These are phyloP conservation scores for Heterotilapia buettikoferi DNA, from an alignment of 2,113 vertebrate species.

Conservation along the genomic window DNA sequence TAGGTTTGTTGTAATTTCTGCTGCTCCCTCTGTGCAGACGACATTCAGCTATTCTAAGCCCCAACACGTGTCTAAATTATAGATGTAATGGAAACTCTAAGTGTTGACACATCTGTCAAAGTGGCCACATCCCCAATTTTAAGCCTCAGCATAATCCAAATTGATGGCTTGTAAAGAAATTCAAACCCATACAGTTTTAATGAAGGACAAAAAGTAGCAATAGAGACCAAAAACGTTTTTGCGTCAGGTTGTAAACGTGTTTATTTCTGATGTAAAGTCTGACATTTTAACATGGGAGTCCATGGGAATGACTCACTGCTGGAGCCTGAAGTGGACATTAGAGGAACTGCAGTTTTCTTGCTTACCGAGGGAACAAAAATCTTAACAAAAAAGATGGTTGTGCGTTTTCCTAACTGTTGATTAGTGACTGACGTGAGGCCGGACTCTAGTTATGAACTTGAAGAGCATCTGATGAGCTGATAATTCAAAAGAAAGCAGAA, in stretches of 20 bases:
- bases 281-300: not conserved
- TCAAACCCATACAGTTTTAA: accelerated
- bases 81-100: not conserved
- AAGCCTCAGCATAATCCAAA: not conserved
- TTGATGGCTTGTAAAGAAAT: accelerated
- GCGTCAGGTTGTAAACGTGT: accelerated
- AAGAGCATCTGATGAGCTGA: not conserved
- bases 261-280: not conserved
- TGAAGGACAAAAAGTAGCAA: not conserved
- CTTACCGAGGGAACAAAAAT: not conserved
- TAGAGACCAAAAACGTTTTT: not conserved
- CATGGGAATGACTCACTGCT: not conserved
- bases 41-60: not conserved
- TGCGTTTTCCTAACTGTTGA: not conserved
- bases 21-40: not conserved
- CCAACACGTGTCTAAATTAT: accelerated
- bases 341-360: not conserved
- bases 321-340: not conserved
- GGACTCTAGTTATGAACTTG: not conserved
- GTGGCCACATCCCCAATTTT: not conserved
- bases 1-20: accelerated
- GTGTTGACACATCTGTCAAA: not conserved
- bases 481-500: not conserved
- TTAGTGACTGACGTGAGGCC: not conserved
- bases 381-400: not conserved